Conservation (phyloP, 2,888 invertebrate species). For the Parnassius smintheus region DNA sequence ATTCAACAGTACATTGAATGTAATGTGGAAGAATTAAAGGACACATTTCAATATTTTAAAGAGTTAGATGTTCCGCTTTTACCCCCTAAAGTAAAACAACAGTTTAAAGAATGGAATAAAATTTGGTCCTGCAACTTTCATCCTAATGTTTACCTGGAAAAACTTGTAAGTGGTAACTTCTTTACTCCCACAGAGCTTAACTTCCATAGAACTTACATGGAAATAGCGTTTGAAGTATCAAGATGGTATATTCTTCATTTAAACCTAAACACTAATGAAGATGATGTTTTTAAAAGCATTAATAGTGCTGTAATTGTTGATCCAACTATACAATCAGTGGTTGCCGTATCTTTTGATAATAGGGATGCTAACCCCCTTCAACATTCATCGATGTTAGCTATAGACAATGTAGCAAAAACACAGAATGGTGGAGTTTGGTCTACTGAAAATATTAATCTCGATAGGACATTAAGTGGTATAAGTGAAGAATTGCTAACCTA, state of each 20-base stretch:
- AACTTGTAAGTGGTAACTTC: slow-evolving; percentile 80
- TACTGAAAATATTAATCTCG: slow-evolving; percentile 28
- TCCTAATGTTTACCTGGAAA: slow-evolving; percentile 87
- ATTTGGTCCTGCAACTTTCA: slow-evolving; percentile 94
- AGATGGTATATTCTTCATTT: slow-evolving; percentile 44
- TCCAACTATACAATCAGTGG: slow-evolving; percentile 82
- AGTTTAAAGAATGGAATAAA: slow-evolving; percentile 81
- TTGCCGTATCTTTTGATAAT: slow-evolving; percentile 84
- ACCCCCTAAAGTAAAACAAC: slow-evolving; percentile 84
- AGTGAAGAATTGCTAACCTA: slow-evolving; percentile 55
- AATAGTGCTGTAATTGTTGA: slow-evolving; percentile 85
- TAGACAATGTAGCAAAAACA: slow-evolving; percentile 91
- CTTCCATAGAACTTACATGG: slow-evolving; percentile 82
- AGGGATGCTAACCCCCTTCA: slow-evolving; percentile 84
- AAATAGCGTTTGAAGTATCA: slow-evolving; percentile 78
- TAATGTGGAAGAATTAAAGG: slow-evolving; percentile 70
- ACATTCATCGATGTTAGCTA: slow-evolving; percentile 92
- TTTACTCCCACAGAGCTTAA: slow-evolving; percentile 79
- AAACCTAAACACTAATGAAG: slow-evolving; percentile 21
- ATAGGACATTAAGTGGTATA: slow-evolving; percentile 53
- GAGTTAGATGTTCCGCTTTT: slow-evolving; percentile 80
- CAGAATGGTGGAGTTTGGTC: slow-evolving; percentile 90
- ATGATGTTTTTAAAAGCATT: slow-evolving; percentile 36
- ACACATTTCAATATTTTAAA: slow-evolving; percentile 75
- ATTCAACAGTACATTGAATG: slow-evolving; percentile 62